Percentiles rank a stretch among this genome's conserved stretches.
Conservation (phyloP, 2,797 vertebrate species). For the Crax fasciolata region DNA sequence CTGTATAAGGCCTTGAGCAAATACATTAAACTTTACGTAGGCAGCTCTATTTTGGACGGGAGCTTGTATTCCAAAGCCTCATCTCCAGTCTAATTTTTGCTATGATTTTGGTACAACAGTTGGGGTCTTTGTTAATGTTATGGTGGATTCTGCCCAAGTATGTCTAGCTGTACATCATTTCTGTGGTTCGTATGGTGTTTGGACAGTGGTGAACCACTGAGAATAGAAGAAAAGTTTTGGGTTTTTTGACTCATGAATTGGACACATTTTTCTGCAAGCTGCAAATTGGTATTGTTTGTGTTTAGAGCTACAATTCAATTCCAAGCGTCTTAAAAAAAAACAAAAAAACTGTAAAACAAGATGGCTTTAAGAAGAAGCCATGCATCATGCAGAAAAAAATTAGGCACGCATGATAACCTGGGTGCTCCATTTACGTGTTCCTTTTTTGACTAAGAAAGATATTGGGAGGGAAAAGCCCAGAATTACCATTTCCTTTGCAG, state of each 20-base stretch:
- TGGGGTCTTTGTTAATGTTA: not conserved
- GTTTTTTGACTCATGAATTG: not conserved
- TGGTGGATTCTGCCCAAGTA: not conserved
- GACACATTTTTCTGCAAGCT: not conserved
- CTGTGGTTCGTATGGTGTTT: not conserved
- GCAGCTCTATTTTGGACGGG: not conserved
- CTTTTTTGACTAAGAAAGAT: not conserved
- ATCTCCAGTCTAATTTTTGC: not conserved
- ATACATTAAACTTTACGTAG: not conserved
- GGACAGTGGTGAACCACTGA: not conserved
- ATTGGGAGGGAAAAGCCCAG: not conserved
- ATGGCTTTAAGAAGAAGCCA: not conserved
- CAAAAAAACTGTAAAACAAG: not conserved
- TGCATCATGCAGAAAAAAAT: not conserved
- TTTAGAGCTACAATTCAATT: not conserved
- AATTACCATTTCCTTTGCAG: not conserved
- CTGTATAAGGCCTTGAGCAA: not conserved
- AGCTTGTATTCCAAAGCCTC: not conserved
- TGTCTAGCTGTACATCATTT: not conserved
- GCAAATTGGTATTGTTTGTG: not conserved
- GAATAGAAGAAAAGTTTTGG: not conserved
- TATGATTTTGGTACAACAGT: accelerated
- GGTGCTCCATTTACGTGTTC: not conserved
- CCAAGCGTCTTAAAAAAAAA: not conserved
- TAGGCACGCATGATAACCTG: accelerated